Base-by-base conservation (phyloP, 2,797 vertebrate genomes). In the Squalus acanthias region DNA sequence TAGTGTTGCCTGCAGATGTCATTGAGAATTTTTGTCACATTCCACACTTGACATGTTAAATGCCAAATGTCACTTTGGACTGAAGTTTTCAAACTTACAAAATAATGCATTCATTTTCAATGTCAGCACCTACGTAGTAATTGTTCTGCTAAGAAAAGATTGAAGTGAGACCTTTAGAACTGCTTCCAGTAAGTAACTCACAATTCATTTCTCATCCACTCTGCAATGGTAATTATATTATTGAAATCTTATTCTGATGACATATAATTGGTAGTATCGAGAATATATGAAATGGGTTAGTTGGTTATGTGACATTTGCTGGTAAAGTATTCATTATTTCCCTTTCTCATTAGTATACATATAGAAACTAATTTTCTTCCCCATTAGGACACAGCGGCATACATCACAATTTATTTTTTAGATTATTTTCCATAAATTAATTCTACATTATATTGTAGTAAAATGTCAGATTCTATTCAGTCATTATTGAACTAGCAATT, bases 261-360 rank as follows among this genome's bases (percentile, higher is more conserved):
- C 63, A 94, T 92, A 60, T 94, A 94, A 94, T 74, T 53, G 94
- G 9, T 72, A 33, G 13, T 29, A 95, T 33, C 26, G 29, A 74
- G 46, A 50, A 74, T 95, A 50, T 95, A 74, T 57, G 94, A 95
- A 95, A 53, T 53, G 50, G 26, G 13, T 95, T 76, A 33, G 69
- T 57, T 93, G 50, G 46, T 95, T 95, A 29, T 74, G 46, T 95
- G 70, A 95, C 70, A 76, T 95, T 95, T 74, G 29, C 46, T 74
- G 24, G 70, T 57, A 53, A 88, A 57, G 50, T 26, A 57, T 57
- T 95, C 57, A 95, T 95, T 74, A 95, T n/a, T 95, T 95, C 24
- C 26, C 46, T 33, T 76, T 57, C 69, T 95, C 50, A 74, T 74
- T 74, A 57, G 12, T 74, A 57, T 95, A 57, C 69, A 53, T 95